A percentile compares a stretch with the other conserved stretches of the same genome.
These are phyloP conservation scores for Chelidonichthys spinosus DNA, from an alignment of 2,797 vertebrate genomes.

Conservation along the genomic window DNA sequence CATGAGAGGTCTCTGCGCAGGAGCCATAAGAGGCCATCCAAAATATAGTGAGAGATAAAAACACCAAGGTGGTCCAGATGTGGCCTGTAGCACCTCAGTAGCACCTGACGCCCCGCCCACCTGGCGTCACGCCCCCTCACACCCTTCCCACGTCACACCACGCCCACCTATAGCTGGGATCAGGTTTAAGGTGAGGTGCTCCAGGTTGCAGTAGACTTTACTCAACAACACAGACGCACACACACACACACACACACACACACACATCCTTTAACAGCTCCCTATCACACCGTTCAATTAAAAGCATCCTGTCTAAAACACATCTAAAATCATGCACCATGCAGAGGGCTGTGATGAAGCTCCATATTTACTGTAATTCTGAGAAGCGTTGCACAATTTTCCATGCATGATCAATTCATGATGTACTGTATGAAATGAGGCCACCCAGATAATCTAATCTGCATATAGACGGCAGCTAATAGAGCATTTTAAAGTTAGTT, in stretches of 20 bases:
- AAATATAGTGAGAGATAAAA: no score
- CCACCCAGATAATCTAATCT: conserved; percentile 30
- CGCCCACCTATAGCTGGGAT: no score
- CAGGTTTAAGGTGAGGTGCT: no score
- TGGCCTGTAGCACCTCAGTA: no score
- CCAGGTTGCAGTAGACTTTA: no score
- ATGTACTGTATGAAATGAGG: conserved; percentile 29
- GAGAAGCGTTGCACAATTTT: neutral
- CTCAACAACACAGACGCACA: no score
- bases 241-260: neutral
- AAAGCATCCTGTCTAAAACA: neutral
- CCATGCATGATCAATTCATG: conserved; percentile 24
- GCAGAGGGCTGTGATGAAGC: neutral
- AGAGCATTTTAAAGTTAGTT: conserved; percentile 12
- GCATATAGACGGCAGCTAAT: conserved; percentile 24
- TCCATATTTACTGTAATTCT: neutral
- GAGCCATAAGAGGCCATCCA: no score
- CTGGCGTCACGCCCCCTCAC: no score
- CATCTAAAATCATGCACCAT: neutral
- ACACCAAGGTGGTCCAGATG: no score
- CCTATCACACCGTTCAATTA: fast-evolving
- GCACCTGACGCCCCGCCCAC: no score
- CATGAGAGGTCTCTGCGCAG: no score
- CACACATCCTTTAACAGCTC: neutral
- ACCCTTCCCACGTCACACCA: no score